phyloP scores from a whole-genome alignment of 2,888 invertebrate genomes.

The Tridacna gigas region DNA sequence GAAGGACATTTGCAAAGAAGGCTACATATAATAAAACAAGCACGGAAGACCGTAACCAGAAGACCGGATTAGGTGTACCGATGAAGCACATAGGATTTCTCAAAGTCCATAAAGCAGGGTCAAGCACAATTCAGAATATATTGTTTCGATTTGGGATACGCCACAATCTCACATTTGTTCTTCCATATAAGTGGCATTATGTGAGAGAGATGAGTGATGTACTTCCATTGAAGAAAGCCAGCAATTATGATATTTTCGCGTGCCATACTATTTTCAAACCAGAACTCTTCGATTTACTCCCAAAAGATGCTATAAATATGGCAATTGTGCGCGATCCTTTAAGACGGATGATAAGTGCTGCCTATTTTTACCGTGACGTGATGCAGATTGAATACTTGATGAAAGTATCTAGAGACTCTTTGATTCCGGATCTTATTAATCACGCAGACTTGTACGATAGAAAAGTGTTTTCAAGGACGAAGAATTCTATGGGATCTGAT shows the following conservation, averaged over 20 bases:
- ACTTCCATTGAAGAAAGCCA: not conserved
- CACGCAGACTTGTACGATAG: slow-evolving; percentile 41
- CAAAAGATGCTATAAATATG: slow-evolving; percentile 55
- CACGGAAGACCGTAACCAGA: no score
- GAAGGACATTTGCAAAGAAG: no score
- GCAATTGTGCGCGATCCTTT: slow-evolving; percentile 66
- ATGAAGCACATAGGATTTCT: slow-evolving; percentile 60
- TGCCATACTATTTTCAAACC: slow-evolving; percentile 59
- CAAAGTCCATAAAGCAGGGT: slow-evolving; percentile 67
- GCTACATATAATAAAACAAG: no score
- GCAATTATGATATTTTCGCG: slow-evolving; percentile 57
- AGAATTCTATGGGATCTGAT: slow-evolving; percentile 53
- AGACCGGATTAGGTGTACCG: no score
- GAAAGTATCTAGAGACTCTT: slow-evolving; percentile 29
- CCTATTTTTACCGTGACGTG: slow-evolving; percentile 49
- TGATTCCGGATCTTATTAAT: slow-evolving; percentile 41
- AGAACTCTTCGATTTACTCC: slow-evolving; percentile 47
- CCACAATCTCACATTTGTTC: slow-evolving; percentile 57
- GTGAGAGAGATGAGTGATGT: not conserved
- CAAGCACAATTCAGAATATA: slow-evolving; percentile 61
- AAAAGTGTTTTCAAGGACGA: slow-evolving; percentile 45
- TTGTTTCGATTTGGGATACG: slow-evolving; percentile 63
- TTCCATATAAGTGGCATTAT: slow-evolving; percentile 28
- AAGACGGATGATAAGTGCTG: slow-evolving; percentile 55
- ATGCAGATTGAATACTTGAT: slow-evolving; percentile 17